Percentiles rank a stretch among this genome's conserved stretches.
Evolutionary conservation across 2,113 vertebrate genomes (phyloP).

Genomic region (Anarrhichthys ocellatus): DNA sequence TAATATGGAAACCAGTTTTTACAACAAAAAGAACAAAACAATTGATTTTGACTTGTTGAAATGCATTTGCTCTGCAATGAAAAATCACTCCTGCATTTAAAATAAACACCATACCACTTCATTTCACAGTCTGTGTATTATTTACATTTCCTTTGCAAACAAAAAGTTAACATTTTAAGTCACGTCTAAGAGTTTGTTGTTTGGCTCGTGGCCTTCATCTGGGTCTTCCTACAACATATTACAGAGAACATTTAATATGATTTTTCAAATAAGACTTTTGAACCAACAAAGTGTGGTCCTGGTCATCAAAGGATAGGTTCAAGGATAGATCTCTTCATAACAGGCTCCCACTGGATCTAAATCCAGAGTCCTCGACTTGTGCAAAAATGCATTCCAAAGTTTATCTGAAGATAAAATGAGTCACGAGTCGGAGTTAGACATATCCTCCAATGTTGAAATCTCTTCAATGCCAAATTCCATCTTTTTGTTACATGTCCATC

Average conservation of each 20-base stretch:
- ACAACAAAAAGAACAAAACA: not conserved
- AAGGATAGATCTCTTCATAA: not conserved
- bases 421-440: not conserved
- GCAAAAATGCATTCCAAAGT: conserved; percentile 1
- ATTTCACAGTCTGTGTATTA: conserved; percentile 1
- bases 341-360: not conserved
- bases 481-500: not conserved
- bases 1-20: not conserved
- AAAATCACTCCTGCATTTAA: not conserved
- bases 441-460: not conserved
- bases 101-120: conserved; percentile 17
- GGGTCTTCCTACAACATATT: not conserved
- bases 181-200: not conserved
- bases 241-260: not conserved
- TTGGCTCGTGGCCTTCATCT: not conserved
- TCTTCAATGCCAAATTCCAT: not conserved
- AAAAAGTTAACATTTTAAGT: too few species aligned
- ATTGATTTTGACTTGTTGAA: not conserved
- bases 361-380: not conserved
- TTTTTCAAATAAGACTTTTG: not conserved
- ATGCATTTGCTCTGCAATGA: not conserved
- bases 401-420: not conserved
- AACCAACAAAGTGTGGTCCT: not conserved
- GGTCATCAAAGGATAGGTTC: not conserved
- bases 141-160: conserved; percentile 9